These are phyloP conservation scores for Lasioglossum figueresi DNA, from an alignment of 2,888 invertebrate genomes.

Conservation along the genomic window DNA sequence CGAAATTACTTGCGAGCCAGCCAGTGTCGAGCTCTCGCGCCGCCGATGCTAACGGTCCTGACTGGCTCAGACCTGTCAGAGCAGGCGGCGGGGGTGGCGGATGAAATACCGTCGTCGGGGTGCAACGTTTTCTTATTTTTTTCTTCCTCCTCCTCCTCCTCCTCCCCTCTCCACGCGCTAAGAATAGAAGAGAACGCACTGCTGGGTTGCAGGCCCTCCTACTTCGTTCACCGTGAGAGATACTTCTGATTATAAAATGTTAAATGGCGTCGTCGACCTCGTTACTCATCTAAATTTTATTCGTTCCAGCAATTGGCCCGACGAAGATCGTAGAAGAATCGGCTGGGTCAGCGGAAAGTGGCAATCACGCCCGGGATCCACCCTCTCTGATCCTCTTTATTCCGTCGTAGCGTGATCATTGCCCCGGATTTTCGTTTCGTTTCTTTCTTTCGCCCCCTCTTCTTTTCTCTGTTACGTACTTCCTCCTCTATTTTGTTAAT, in stretches of 20 bases:
- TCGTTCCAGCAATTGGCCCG: conserved; percentile 64
- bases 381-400: conserved; percentile 60
- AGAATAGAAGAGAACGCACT: not conserved
- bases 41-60: conserved; percentile 56
- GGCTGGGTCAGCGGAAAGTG: conserved; percentile 66
- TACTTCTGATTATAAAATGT: conserved; percentile 74
- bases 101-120: conserved; percentile 67
- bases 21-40: conserved; percentile 41
- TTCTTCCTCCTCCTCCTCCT: not conserved
- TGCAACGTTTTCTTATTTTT: conserved; percentile 18
- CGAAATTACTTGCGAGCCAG: conserved; percentile 81
- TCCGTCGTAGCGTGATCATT: conserved; percentile 32
- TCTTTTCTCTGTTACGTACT: not conserved
- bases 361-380: conserved; percentile 36
- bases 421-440: conserved; percentile 47
- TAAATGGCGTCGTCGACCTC: conserved; percentile 71
- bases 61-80: conserved; percentile 47
- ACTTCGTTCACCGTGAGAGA: conserved; percentile 1
- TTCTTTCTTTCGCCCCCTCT: not conserved
- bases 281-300: conserved; percentile 74
- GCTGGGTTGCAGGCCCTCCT: not conserved
- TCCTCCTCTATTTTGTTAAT: conserved; percentile 33
- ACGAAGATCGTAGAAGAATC: conserved; percentile 50
- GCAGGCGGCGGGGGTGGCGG: conserved; percentile 31
- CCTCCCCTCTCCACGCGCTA: not conserved